Conservation (phyloP, 2,888 invertebrate genomes). For the Phasia obesa region DNA sequence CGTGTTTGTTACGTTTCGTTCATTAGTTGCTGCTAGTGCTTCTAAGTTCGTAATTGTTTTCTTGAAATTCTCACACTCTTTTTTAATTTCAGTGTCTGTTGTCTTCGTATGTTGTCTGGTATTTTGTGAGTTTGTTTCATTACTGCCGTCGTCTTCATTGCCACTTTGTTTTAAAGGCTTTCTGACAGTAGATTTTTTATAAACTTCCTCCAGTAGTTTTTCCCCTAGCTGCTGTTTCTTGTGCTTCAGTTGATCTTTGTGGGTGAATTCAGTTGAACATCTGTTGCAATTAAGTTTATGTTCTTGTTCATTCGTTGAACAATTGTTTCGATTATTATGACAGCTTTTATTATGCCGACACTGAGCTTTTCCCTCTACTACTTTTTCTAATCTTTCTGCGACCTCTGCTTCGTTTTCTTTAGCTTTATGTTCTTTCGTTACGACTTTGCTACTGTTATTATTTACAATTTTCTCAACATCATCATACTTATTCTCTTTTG, state of each 20-base stretch:
- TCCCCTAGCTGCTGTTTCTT: conserved; percentile 60
- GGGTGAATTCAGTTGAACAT: conserved; percentile 68
- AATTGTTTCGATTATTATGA: conserved; percentile 74
- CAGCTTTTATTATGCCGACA: conserved; percentile 73
- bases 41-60: conserved; percentile 54
- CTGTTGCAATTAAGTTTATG: conserved; percentile 66
- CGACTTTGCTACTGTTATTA: conserved; percentile 75
- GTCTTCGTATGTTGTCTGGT: conserved; percentile 40
- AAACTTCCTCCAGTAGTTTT: conserved; percentile 24
- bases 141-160: conserved; percentile 54
- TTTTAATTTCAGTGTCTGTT: conserved; percentile 30
- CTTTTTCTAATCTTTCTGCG: neutral
- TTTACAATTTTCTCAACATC: conserved; percentile 64
- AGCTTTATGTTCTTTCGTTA: conserved; percentile 62
- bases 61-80: conserved; percentile 60
- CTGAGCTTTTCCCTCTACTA: conserved; percentile 54
- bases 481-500: conserved; percentile 52
- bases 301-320: conserved; percentile 71
- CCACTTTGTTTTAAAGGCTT: conserved; percentile 65
- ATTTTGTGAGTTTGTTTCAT: conserved; percentile 39
- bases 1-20: conserved; percentile 51
- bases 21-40: conserved; percentile 52
- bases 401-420: conserved; percentile 65
- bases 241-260: conserved; percentile 71
- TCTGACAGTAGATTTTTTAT: conserved; percentile 55